Evolutionary conservation across 2,888 invertebrate genomes (phyloP), one percentile per base, ranked within the genome.

Genomic region (Caenorhabditis sp.): DNA sequence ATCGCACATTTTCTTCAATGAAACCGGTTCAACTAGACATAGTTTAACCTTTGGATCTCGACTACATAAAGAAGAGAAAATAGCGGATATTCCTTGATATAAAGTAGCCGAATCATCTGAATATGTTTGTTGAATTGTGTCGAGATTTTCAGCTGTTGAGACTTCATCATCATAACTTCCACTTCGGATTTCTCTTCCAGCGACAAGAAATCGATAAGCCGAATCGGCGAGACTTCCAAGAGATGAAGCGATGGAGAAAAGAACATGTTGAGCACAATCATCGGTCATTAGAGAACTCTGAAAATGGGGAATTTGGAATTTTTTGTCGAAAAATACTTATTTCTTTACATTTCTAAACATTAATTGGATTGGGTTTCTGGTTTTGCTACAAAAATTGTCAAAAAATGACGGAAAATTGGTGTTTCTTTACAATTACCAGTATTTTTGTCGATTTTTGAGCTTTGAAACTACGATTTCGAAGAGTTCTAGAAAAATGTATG

Each of bases 211-310:
- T 25, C 70, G 65, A 38, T 61, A 64, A 2, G 80, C 80, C 25
- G 74, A 74, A 10, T 77, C 74, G 17, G 83, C 83, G 8, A 86
- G 63, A 21, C 63, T 66, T n/a, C 85, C 87, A 7, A 87, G 64
- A 43, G 81, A 75, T 12, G 68, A 61, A 8, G 87, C 84, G n/a
- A 87, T 77, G 1, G 83, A 74, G 59, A 83, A 78, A 7, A 81
- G 79, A 4, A 85, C 84, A 56, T 63, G 62, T 50, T 73, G 76
- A 8, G 72, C 66, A 57, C 64, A 70, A 49, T 71, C 69, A 67
- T 56, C 70, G 26, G 65, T 84, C 63, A 54, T 50, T 63, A 73
- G 57, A 4, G 26, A 10, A 20, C 58, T 68, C 64, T 63, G 77
- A n/a, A 68, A 50, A 1, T n/a, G n/a, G n/a, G n/a, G n/a, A n/a